Evolutionary conservation across 2,797 vertebrate species (phyloP).

Genomic region (Limnodromus scolopaceus): DNA sequence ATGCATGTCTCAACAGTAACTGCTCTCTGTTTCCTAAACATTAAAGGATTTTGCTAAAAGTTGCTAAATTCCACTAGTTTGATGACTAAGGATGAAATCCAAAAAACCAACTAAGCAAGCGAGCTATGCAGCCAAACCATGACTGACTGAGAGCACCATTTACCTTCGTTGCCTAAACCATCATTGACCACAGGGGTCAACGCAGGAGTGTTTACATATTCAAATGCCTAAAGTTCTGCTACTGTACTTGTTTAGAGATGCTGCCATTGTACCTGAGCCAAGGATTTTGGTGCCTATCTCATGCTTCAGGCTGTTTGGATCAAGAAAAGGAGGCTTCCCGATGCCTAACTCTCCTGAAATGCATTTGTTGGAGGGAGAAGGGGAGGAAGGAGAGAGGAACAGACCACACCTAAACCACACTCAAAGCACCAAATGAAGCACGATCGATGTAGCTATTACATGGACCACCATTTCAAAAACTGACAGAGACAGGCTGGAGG

Average conservation of each 20-base stretch:
- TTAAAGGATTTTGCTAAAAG: constrained; percentile 29
- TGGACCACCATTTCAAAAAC: not conserved
- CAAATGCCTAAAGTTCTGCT: not conserved
- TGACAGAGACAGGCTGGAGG: not conserved
- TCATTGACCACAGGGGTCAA: not conserved
- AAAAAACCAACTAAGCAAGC: not conserved
- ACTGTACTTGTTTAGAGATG: not conserved
- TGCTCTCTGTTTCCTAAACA: not conserved
- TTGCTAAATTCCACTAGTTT: not conserved
- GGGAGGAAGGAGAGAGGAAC: not conserved
- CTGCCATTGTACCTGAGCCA: not conserved
- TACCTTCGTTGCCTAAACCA: not conserved
- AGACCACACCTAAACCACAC: not conserved
- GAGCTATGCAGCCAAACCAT: not conserved
- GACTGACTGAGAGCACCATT: not conserved
- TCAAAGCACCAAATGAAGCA: not conserved
- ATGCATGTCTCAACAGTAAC: not conserved
- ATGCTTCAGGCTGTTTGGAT: not conserved
- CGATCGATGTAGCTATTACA: not conserved
- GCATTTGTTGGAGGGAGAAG: not conserved
- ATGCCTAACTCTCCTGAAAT: not conserved
- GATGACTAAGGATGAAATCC: not conserved
- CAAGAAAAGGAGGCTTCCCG: not conserved
- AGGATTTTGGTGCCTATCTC: not conserved
- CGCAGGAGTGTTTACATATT: not conserved